These are phyloP conservation scores for Netelia virgata DNA, from an alignment of 2,888 invertebrate genomes.

Conservation along the genomic window DNA sequence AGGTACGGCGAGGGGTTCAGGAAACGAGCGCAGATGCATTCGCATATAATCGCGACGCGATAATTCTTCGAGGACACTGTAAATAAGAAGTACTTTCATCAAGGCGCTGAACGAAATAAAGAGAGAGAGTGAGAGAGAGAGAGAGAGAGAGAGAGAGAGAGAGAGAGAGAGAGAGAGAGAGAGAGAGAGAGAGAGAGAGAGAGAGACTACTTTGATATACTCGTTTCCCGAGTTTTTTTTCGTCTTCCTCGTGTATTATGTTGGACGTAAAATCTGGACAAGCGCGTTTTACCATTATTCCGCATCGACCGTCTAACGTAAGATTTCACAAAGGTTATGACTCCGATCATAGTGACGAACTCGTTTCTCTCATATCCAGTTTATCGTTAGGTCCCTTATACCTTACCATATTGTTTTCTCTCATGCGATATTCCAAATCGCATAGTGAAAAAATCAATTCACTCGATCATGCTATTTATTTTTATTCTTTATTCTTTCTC, in stretches of 20 bases:
- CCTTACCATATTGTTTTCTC: neutral
- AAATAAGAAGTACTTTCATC: neutral
- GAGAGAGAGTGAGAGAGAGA: too few relatives aligned
- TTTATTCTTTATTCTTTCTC: neutral
- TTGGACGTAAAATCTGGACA: constrained; percentile 37
- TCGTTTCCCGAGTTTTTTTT: constrained; percentile 43
- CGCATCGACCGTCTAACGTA: neutral
- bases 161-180: neutral
- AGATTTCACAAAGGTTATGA: constrained; percentile 14
- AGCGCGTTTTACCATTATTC: constrained; percentile 48
- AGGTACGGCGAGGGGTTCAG: constrained; percentile 23
- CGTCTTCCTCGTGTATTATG: neutral
- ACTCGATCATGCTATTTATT: neutral
- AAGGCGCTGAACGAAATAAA: neutral
- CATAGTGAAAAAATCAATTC: neutral
- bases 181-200: neutral
- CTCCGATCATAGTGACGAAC: constrained; percentile 21
- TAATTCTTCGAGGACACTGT: constrained; percentile 25
- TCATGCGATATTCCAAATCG: neutral
- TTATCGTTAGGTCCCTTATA: constrained; percentile 13
- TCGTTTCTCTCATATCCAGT: constrained; percentile 32
- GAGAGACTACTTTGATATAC: constrained; percentile 6
- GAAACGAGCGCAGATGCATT: constrained; percentile 57
- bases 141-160: too few relatives aligned
- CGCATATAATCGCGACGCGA: constrained; percentile 32